Evolutionary conservation across 2,113 vertebrate species (phyloP).

Genomic region (Leucopsar rothschildi): DNA sequence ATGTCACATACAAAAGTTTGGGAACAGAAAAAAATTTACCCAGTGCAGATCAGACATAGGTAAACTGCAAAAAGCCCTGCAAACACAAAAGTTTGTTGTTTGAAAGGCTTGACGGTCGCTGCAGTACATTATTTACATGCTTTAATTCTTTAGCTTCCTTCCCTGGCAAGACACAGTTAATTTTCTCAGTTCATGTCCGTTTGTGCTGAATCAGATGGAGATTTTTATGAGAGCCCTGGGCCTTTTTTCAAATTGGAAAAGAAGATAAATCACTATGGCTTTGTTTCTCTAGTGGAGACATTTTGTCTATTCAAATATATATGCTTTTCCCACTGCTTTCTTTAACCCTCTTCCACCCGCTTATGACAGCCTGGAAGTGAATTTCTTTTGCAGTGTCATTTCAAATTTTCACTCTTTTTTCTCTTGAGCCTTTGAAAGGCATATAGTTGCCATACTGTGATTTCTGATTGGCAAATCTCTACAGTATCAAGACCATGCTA

Average conservation of each 20-base stretch:
- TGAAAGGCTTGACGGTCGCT: neutral
- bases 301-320: constrained; percentile 29
- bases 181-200: neutral
- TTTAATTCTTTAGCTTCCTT: constrained; percentile 33
- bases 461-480: neutral
- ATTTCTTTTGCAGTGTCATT: neutral
- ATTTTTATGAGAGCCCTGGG: constrained; percentile 23
- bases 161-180: neutral
- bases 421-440: neutral
- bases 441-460: neutral
- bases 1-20: neutral
- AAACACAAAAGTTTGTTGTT: neutral
- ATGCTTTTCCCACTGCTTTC: neutral
- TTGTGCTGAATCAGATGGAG: constrained; percentile 39
- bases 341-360: neutral
- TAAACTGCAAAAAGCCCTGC: neutral
- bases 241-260: constrained; percentile 21
- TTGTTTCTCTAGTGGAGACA: constrained; percentile 23
- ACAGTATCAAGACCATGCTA: neutral
- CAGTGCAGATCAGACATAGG: neutral
- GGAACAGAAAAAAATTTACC: neutral
- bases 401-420: neutral
- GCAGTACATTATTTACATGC: neutral
- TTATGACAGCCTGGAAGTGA: fast-evolving
- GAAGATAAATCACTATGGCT: constrained; percentile 38